Base-by-base conservation (phyloP, 2,113 vertebrate genomes). In the Antechinus flavipes region DNA sequence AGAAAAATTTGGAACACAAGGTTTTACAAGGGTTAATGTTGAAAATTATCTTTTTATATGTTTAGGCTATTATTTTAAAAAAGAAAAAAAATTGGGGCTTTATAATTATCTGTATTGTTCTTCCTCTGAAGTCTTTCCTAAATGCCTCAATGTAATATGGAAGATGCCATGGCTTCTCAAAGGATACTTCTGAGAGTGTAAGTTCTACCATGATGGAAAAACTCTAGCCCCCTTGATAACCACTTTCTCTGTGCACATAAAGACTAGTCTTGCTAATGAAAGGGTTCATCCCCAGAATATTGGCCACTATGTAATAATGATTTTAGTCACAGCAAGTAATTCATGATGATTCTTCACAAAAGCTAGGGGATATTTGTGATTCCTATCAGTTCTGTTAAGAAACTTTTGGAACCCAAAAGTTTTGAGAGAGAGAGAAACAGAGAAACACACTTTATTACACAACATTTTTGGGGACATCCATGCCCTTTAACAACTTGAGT, bases 401-500 rank as follows among this genome's bases (percentile, higher is more conserved):
- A 76, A 42, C 19, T 76, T n/a, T 84, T 42, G n/a, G n/a, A 42
- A 42, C 68, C 35, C 35, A 84, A n/a, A 42, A 84, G 4, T 76
- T 16, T 68, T 68, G 25, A 9, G 8, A 56, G 55, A 26, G 22
- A 54, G 2, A 61, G 56, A 30, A 26, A 11, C 9, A 61, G 56
- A 30, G 25, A 58, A 11, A 68, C 3, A 68, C 3, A 68, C 50
- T 52, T 52, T 10, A 52, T 52, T 52, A 52, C 50, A 52, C 50
- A 52, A 52, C 9, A 10, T 52, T 52, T 52, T 11, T 9, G 50
- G 50, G 50, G 50, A 11, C 50, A 52, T 52, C 0, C 9, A 16
- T 96, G 96, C 95, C 91, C 91, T 58, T 91, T 91, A 96, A 50
- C 52, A 96, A 50, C 52, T 55, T 92, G 16, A 92, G 53, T 95